Percentiles rank a stretch among this genome's conserved stretches.
These are phyloP conservation scores for Gymnodraco acuticeps DNA, from an alignment of 2,797 vertebrate genomes.

Conservation along the genomic window DNA sequence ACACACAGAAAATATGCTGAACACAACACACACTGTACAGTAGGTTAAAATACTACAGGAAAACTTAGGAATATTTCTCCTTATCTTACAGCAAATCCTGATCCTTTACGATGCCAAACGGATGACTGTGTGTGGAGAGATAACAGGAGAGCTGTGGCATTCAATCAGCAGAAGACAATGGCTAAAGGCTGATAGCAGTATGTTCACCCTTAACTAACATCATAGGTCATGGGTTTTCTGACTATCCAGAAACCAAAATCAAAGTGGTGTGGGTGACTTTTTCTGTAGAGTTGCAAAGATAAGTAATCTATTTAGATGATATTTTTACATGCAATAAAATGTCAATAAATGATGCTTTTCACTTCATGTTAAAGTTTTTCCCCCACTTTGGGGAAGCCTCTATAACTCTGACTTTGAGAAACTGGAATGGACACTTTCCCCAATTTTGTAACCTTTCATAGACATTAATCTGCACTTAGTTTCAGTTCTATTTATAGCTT, in stretches of 20 bases:
- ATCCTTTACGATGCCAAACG: constrained; percentile 33
- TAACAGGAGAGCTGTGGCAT: constrained; percentile 3
- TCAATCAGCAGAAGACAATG: constrained; percentile 29
- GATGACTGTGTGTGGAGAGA: constrained; percentile 32
- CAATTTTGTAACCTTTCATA: too few species aligned
- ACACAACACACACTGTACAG: constrained; percentile 24
- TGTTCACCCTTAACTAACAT: constrained; percentile 34
- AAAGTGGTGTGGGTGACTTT: not conserved
- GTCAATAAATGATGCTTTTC: too few species aligned
- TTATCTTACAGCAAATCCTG: constrained; percentile 12
- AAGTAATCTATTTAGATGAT: too few species aligned
- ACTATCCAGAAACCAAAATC: constrained; percentile 31
- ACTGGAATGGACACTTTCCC: too few species aligned
- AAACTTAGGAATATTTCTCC: constrained; percentile 25
- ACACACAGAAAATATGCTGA: constrained; percentile 43
- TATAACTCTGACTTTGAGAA: too few species aligned
- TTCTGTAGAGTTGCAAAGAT: too few species aligned
- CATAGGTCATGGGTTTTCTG: constrained; percentile 42
- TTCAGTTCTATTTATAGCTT: too few species aligned
- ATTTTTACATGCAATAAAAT: too few species aligned
- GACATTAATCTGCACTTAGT: too few species aligned
- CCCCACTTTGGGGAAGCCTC: too few species aligned
- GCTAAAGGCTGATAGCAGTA: constrained; percentile 41
- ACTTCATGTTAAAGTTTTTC: too few species aligned
- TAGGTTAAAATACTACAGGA: constrained; percentile 25